Percentiles rank a stretch among this genome's conserved stretches.
These are phyloP conservation scores for Lagopus leucura DNA, from an alignment of 2,113 vertebrate species.

Conservation along the genomic window DNA sequence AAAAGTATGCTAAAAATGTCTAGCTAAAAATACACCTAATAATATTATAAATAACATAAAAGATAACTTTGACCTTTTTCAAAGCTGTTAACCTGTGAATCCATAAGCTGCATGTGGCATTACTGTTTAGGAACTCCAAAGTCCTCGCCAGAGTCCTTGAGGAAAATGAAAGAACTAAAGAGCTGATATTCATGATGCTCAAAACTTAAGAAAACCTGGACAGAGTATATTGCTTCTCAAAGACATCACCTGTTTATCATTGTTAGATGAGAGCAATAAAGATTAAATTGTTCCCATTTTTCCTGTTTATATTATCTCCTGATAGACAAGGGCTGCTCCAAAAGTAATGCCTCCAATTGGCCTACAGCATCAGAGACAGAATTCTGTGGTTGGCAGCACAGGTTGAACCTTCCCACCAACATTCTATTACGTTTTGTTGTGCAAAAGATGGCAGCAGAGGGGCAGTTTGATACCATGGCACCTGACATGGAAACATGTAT, in stretches of 20 bases:
- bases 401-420: too few species aligned
- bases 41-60: constrained; percentile 33
- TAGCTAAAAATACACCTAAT: constrained; percentile 27
- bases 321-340: neutral
- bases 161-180: neutral
- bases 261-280: neutral
- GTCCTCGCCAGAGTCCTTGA: neutral
- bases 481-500: too few species aligned
- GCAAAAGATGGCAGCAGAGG: too few species aligned
- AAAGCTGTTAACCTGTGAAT: constrained; percentile 11
- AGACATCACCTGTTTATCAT: neutral
- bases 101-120: neutral
- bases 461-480: too few species aligned
- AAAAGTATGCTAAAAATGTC: neutral
- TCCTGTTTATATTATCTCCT: neutral
- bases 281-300: neutral
- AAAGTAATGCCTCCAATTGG: too few species aligned
- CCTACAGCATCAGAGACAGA: too few species aligned
- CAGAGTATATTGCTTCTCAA: neutral
- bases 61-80: constrained; percentile 2
- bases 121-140: neutral
- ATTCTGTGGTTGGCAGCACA: too few species aligned
- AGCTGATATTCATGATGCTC: neutral
- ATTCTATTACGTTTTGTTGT: too few species aligned
- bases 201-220: neutral